phyloP scores from a whole-genome alignment of 1,140 invertebrate species.

The Drosophila tani region DNA sequence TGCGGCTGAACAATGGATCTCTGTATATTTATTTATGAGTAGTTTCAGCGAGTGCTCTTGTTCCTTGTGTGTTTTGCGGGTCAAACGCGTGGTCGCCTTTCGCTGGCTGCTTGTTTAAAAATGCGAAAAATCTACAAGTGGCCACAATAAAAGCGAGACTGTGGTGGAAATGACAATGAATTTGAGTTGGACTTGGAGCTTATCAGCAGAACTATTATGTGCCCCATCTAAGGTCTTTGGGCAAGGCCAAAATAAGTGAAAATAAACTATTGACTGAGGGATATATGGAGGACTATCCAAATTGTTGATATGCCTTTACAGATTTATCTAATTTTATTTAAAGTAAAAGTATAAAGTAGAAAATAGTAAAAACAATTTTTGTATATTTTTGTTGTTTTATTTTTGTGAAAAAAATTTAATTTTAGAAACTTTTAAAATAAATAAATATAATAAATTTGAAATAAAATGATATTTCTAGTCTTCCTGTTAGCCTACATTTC shows the following conservation, averaged over 20 bases:
- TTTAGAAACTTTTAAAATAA: too few species aligned
- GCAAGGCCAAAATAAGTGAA: slow-evolving; percentile 15
- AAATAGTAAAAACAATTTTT: too few species aligned
- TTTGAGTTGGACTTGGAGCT: slow-evolving; percentile 42
- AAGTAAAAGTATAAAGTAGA: not conserved
- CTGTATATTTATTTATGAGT: slow-evolving; percentile 76
- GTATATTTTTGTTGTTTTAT: too few species aligned
- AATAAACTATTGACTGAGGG: not conserved
- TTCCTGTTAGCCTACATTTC: too few species aligned
- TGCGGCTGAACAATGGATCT: slow-evolving; percentile 55
- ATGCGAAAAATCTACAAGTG: slow-evolving; percentile 79
- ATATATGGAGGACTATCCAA: not conserved
- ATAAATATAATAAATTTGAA: too few species aligned
- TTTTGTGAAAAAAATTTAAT: too few species aligned
- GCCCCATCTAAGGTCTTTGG: slow-evolving; percentile 25
- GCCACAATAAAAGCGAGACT: slow-evolving; percentile 32
- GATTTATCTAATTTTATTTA: not conserved
- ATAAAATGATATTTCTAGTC: too few species aligned
- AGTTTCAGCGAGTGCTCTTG: slow-evolving; percentile 52
- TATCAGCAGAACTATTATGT: slow-evolving; percentile 30
- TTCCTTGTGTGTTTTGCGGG: slow-evolving; percentile 37
- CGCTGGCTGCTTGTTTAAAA: slow-evolving; percentile 52
- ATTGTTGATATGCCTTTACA: not conserved
- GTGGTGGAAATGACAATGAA: slow-evolving; percentile 67
- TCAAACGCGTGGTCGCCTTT: slow-evolving; percentile 73